phyloP scores from a whole-genome alignment of 2,113 vertebrate genomes.

The Carassius auratus region DNA sequence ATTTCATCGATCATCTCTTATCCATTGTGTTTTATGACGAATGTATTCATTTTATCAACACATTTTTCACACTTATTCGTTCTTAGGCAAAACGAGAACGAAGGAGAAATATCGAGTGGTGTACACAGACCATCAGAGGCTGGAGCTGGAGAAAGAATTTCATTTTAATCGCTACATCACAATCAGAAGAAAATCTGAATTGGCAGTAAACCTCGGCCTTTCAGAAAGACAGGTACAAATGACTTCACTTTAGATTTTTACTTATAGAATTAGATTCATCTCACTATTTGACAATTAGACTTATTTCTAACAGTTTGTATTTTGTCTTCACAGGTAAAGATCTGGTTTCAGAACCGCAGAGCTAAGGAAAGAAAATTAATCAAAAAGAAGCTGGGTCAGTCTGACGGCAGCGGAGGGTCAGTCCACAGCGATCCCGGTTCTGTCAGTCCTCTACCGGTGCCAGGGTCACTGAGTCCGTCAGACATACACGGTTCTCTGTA shows the following conservation, averaged over 20 bases:
- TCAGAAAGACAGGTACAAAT: constrained; percentile 91
- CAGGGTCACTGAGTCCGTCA: constrained; percentile 78
- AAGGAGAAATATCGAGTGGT: constrained; percentile 97
- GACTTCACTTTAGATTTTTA: not conserved
- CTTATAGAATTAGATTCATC: not conserved
- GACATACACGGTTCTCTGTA: constrained; percentile 81
- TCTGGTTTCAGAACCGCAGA: constrained; percentile 95
- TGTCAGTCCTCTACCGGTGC: constrained; percentile 85
- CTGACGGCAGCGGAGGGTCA: constrained; percentile 85
- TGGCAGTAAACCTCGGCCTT: constrained; percentile 90
- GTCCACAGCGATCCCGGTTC: constrained; percentile 90
- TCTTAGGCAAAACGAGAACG: constrained; percentile 92
- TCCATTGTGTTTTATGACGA: not conserved
- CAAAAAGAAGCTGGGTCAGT: constrained; percentile 92
- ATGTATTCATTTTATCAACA: not conserved
- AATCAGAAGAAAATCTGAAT: constrained; percentile 90
- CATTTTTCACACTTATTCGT: not conserved
- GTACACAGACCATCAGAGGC: constrained; percentile 92
- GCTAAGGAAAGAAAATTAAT: constrained; percentile 93
- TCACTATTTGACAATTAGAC: not conserved
- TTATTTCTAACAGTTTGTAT: not conserved
- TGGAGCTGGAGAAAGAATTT: constrained; percentile 71
- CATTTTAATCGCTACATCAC: constrained; percentile 96
- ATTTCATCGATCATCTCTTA: too few species aligned
- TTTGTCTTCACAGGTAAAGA: constrained; percentile 83